phyloP scores from a whole-genome alignment of 1,140 invertebrate species.

The Macrosteles quadrilineatus region DNA sequence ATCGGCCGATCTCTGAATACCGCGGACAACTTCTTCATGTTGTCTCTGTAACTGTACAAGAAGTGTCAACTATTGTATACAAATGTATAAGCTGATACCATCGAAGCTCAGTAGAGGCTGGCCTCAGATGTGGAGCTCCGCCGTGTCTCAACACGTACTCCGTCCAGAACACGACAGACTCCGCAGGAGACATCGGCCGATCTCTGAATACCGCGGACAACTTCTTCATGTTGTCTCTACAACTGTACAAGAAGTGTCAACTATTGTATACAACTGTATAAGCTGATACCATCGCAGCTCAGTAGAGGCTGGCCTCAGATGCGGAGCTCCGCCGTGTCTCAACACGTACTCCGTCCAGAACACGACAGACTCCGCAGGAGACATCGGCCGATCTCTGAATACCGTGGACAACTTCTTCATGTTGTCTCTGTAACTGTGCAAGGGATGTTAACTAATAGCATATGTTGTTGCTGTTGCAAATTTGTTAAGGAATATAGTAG shows the following conservation, averaged over 20 bases:
- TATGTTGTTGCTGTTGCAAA: too few relatives aligned
- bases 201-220: constrained; percentile 52
- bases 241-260: constrained; percentile 42
- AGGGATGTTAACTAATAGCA: background rate
- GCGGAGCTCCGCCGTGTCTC: constrained; percentile 52
- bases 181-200: constrained; percentile 53
- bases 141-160: constrained; percentile 62
- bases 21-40: constrained; percentile 41
- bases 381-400: constrained; percentile 37
- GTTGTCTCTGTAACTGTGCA: constrained; percentile 32
- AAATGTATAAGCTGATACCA: constrained; percentile 56
- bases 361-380: constrained; percentile 56
- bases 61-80: background rate
- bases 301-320: constrained; percentile 34
- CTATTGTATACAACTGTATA: constrained; percentile 36
- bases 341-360: constrained; percentile 66
- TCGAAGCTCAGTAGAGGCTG: constrained; percentile 57
- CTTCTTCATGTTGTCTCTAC: constrained; percentile 46
- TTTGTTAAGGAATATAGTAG: too few relatives aligned
- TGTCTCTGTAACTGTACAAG: constrained; percentile 48
- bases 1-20: constrained; percentile 57
- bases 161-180: constrained; percentile 62
- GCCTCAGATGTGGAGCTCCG: constrained; percentile 57
- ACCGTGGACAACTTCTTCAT: constrained; percentile 28
- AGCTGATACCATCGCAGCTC: constrained; percentile 41